Conservation (phyloP, 2,113 vertebrate genomes). For the Bos taurus region DNA sequence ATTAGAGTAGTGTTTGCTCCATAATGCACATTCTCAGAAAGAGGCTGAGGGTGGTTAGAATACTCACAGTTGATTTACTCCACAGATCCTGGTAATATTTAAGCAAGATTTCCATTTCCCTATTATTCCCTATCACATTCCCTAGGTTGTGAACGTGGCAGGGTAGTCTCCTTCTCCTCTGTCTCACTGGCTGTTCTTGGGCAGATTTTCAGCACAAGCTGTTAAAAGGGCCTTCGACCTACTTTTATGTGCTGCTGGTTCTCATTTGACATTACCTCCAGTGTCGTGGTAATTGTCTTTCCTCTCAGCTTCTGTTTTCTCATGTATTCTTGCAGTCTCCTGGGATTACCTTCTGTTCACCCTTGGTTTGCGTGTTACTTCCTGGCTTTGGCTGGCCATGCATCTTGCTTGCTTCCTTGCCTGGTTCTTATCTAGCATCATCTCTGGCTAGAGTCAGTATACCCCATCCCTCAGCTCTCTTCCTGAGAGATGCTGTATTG, state of each 20-base stretch:
- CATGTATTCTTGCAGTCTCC: constrained; percentile 33
- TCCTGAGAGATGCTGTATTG: not conserved
- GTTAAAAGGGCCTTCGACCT: not conserved
- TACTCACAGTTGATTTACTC: not conserved
- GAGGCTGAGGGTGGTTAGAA: not conserved
- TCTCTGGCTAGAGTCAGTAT: not conserved
- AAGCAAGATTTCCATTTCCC: not conserved
- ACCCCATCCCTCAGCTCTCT: not conserved
- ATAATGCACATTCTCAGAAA: not conserved
- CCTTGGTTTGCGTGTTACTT: not conserved
- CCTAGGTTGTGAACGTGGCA: not conserved
- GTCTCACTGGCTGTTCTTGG: not conserved
- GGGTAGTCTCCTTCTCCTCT: not conserved
- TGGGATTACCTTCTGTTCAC: constrained; percentile 40
- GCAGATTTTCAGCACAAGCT: not conserved
- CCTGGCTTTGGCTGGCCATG: not conserved
- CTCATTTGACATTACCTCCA: not conserved
- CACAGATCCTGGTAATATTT: not conserved
- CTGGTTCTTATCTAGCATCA: not conserved
- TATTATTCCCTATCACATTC: not conserved
- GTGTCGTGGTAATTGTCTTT: constrained; percentile 43
- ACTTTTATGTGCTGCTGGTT: not conserved
- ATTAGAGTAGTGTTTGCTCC: not conserved
- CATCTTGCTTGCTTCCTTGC: not conserved
- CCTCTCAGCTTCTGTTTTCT: constrained; percentile 51